These are phyloP conservation scores for Hololepta plana DNA, from an alignment of 2,888 invertebrate species.

Conservation along the genomic window DNA sequence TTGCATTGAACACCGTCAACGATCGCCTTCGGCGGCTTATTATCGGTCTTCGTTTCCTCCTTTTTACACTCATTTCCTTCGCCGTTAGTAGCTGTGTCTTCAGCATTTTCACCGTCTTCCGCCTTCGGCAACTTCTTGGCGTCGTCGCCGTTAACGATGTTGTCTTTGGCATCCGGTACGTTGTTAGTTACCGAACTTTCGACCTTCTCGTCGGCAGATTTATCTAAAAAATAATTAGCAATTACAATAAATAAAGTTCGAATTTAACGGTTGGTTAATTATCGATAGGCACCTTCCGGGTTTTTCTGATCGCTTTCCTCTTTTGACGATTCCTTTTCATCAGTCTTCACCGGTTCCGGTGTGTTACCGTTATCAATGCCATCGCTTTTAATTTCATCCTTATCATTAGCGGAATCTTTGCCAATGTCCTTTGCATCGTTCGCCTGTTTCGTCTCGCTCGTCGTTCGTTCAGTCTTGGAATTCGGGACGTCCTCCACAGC, in stretches of 20 bases:
- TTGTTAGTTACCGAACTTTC: too few relatives aligned
- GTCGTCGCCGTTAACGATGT: neutral
- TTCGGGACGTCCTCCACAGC: too few relatives aligned
- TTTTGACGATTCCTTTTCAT: slow-evolving; percentile 11
- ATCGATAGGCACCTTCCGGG: too few relatives aligned
- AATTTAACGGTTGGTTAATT: too few relatives aligned
- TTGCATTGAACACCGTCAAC: slow-evolving; percentile 9
- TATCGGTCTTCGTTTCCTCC: slow-evolving; percentile 8
- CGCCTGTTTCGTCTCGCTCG: slow-evolving; percentile 10
- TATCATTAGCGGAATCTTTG: neutral
- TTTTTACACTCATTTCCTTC: slow-evolving; percentile 9
- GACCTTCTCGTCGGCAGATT: too few relatives aligned
- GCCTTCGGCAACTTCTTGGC: too few relatives aligned
- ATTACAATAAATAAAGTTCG: too few relatives aligned
- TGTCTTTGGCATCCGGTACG: slow-evolving; percentile 11
- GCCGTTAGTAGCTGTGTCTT: slow-evolving; percentile 4
- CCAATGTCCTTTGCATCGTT: slow-evolving; percentile 6
- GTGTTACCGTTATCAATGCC: slow-evolving; percentile 1
- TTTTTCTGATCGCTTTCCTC: slow-evolving; percentile 7
- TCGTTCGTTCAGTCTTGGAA: slow-evolving; percentile 9
- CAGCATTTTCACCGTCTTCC: neutral
- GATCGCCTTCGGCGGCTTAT: slow-evolving; percentile 9
- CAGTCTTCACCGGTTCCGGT: slow-evolving; percentile 5
- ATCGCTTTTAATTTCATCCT: slow-evolving; percentile 4
- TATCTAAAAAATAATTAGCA: too few relatives aligned